Evolutionary conservation across 2,797 vertebrate species (phyloP).

Genomic region (Chromobotia macracanthus): DNA sequence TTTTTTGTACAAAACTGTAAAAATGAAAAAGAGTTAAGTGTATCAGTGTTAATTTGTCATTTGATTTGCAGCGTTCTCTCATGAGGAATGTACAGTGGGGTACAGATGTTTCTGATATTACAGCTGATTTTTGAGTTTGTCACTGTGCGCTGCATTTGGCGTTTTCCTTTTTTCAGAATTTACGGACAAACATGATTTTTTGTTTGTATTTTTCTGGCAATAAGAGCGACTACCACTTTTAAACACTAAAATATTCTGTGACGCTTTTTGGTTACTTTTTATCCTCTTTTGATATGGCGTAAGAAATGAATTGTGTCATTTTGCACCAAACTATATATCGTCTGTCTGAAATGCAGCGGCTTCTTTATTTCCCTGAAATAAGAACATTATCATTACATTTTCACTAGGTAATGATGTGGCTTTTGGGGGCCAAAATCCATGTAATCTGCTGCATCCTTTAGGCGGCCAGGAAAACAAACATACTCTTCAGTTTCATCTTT

Average conservation of each 20-base stretch:
- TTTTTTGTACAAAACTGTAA: slow-evolving; percentile 69
- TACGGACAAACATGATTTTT: slow-evolving; percentile 48
- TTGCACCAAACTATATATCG: too few species aligned
- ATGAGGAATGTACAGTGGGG: slow-evolving; percentile 44
- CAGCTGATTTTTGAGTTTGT: slow-evolving; percentile 46
- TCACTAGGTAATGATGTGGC: slow-evolving; percentile 22
- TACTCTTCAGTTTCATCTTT: neutral
- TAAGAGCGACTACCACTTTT: slow-evolving; percentile 44
- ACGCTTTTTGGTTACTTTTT: slow-evolving; percentile 4
- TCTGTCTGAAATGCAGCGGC: too few species aligned
- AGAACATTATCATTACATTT: slow-evolving; percentile 28
- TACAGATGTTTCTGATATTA: slow-evolving; percentile 40
- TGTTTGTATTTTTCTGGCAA: slow-evolving; percentile 36
- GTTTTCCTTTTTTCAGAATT: slow-evolving; percentile 51
- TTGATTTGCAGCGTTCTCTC: slow-evolving; percentile 68
- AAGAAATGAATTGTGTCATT: slow-evolving; percentile 26
- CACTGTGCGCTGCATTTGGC: slow-evolving; percentile 55
- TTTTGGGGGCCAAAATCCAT: slow-evolving; percentile 28
- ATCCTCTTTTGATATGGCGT: slow-evolving; percentile 38
- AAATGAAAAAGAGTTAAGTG: slow-evolving; percentile 58
- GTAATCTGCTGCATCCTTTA: neutral
- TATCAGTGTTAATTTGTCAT: slow-evolving; percentile 69
- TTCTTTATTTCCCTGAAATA: too few species aligned
- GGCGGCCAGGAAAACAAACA: neutral
- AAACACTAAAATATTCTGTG: slow-evolving; percentile 34